These are phyloP conservation scores for Lethocerus indicus DNA, from an alignment of 1,140 invertebrate genomes.

Conservation along the genomic window DNA sequence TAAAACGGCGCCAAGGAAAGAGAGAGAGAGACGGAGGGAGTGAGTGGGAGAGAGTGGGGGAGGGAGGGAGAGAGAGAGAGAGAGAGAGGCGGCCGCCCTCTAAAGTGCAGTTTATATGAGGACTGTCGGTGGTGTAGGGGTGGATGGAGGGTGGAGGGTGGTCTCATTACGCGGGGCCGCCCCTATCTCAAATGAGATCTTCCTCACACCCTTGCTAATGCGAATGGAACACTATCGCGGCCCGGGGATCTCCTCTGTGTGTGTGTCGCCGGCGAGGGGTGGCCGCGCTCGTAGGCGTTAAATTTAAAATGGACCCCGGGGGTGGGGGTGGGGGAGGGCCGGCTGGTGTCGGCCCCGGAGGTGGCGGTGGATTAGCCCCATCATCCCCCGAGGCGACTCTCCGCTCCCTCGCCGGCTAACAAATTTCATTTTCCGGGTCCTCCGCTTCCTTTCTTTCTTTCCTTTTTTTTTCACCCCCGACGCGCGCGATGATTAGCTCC, in stretches of 20 bases:
- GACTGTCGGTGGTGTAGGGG: background rate
- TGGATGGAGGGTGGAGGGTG: background rate
- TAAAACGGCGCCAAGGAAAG: background rate
- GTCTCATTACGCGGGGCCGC: slow-evolving; percentile 1
- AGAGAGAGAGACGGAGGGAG: background rate
- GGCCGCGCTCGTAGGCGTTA: background rate
- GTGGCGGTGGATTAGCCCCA: too few species aligned
- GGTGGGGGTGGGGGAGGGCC: too few species aligned
- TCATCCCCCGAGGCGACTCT: background rate
- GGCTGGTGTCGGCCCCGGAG: too few species aligned
- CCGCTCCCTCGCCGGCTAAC: background rate
- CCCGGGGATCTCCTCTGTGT: too few species aligned
- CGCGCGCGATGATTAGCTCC: background rate
- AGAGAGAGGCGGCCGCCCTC: background rate
- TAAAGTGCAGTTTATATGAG: background rate
- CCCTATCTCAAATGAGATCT: background rate
- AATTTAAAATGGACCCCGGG: slow-evolving; percentile 7
- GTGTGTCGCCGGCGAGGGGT: too few species aligned
- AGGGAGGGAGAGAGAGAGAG: slow-evolving; percentile 1
- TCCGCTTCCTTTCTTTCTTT: background rate
- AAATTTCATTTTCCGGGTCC: slow-evolving; percentile 7
- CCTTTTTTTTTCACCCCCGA: background rate
- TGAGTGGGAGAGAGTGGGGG: background rate
- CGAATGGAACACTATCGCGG: background rate
- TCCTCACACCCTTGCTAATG: background rate